Base-by-base conservation (phyloP, 1,140 invertebrate genomes). In the Daktulosphaira vitifoliae region DNA sequence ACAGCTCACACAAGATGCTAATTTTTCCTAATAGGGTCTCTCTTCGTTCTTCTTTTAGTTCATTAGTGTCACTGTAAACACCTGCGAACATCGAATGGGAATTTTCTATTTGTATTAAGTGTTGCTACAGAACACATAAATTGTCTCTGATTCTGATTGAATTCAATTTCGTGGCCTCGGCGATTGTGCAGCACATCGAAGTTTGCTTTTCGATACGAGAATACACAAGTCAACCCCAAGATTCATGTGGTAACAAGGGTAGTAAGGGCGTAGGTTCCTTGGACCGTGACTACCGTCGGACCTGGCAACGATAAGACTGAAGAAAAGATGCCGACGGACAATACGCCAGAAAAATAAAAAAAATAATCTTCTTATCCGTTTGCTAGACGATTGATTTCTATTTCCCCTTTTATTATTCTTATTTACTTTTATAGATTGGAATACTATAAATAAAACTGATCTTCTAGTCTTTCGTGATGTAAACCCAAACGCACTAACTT, bases 91-190 rank as follows among this genome's bases (percentile, higher is more conserved):
- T 6, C n/a, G 11, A 15, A n/a, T 15, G 44, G 44, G 26, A 39
- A 48, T 62, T 26, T 33, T 46, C 42, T 29, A 46, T 59, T 38
- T 48, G 26, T 59, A 59, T 62, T 46, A 23, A 62, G 26, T 62
- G 54, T 15, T n/a, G 23, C 16, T 9, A n/a, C 39, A 26, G 11
- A 39, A 46, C 25, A 62, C 56, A 33, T 48, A 48, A 48, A 62
- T 62, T 22, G 56, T 37, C 25, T 11, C 5, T 7, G n/a, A 44
- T 16, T 22, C 26, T 62, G 56, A 62, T 62, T 62, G 56, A 38
- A 15, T n/a, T n/a, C n/a, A n/a, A n/a, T n/a, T n/a, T n/a, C n/a
- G n/a, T n/a, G n/a, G n/a, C n/a, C 42, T 29, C 56, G 25, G 25
- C 15, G 42, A 16, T n/a, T 44, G 54, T 26, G 54, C 52, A 54